Percentiles rank a stretch among this genome's conserved stretches.
Conservation (phyloP, 2,888 invertebrate species). For the Barypeithes pellucidus region DNA sequence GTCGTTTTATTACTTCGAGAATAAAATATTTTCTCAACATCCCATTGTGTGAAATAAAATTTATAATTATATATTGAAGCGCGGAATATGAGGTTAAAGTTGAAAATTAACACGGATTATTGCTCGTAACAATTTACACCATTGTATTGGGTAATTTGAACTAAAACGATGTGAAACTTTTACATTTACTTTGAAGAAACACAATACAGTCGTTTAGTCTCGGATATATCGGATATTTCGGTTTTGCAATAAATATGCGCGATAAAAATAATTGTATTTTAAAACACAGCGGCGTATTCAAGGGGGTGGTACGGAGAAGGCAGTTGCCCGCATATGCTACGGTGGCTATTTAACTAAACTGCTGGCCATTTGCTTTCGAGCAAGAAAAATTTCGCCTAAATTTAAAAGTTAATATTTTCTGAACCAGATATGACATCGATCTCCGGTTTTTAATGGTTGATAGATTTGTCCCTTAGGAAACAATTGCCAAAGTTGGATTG, state of each 20-base stretch:
- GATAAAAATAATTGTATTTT: not conserved
- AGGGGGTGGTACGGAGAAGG: too few relatives aligned
- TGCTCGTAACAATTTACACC: conserved; percentile 1
- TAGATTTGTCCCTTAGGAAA: too few relatives aligned
- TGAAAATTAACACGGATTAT: conserved; percentile 40
- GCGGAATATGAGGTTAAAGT: conserved; percentile 37
- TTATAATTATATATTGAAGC: conserved; percentile 39
- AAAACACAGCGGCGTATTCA: not conserved
- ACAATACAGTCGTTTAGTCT: conserved; percentile 10
- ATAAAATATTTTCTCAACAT: conserved; percentile 38
- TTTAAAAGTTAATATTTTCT: too few relatives aligned
- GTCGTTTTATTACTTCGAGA: conserved; percentile 24
- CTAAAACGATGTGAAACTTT: conserved; percentile 23
- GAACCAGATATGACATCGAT: too few relatives aligned
- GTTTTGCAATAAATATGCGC: not conserved
- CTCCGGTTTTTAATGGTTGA: too few relatives aligned
- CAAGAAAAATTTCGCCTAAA: too few relatives aligned
- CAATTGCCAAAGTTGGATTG: too few relatives aligned
- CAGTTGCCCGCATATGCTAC: too few relatives aligned
- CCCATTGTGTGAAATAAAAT: conserved; percentile 43
- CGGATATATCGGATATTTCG: not conserved
- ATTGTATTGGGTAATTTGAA: conserved; percentile 13
- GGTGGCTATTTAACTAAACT: too few relatives aligned
- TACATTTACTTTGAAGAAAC: not conserved
- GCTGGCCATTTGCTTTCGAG: too few relatives aligned